Percentiles rank a stretch among this genome's conserved stretches.
Conservation (phyloP, 2,888 invertebrate genomes). For the Metellina segmentata region DNA sequence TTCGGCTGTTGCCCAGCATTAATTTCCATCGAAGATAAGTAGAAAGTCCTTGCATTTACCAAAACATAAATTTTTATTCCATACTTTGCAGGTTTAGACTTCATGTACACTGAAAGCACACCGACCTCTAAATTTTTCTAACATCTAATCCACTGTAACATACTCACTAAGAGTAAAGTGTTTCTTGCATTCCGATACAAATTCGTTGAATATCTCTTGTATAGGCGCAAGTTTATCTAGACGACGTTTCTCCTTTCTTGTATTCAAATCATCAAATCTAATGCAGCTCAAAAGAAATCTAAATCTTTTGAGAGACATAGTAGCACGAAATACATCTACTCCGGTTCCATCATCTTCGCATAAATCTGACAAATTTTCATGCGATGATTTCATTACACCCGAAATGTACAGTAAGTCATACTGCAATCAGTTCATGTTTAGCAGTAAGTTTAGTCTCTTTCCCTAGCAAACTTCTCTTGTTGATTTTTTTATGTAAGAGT, state of each 20-base stretch:
- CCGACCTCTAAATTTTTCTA: no score
- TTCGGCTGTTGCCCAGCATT: no score
- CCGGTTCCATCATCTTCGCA: not conserved
- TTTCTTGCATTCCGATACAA: not conserved
- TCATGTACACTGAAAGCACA: no score
- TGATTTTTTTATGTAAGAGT: no score
- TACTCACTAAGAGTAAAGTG: not conserved
- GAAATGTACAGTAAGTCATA: not conserved
- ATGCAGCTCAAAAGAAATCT: slow-evolving; percentile 7
- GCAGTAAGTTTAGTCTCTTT: not conserved
- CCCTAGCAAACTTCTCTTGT: not conserved
- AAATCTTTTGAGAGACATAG: not conserved
- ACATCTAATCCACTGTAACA: no score
- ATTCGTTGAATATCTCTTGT: not conserved
- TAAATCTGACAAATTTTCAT: not conserved
- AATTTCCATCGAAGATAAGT: no score
- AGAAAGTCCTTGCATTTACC: no score
- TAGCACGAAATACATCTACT: not conserved
- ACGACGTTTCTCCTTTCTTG: not conserved
- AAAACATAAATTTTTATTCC: no score
- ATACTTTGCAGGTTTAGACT: no score
- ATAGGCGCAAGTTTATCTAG: not conserved
- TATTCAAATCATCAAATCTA: not conserved
- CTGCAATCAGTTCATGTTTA: not conserved
- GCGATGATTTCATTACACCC: not conserved